Percentiles rank a stretch among this genome's conserved stretches.
Conservation (phyloP, 2,888 invertebrate species). For the Eutolmus rufibarbis region DNA sequence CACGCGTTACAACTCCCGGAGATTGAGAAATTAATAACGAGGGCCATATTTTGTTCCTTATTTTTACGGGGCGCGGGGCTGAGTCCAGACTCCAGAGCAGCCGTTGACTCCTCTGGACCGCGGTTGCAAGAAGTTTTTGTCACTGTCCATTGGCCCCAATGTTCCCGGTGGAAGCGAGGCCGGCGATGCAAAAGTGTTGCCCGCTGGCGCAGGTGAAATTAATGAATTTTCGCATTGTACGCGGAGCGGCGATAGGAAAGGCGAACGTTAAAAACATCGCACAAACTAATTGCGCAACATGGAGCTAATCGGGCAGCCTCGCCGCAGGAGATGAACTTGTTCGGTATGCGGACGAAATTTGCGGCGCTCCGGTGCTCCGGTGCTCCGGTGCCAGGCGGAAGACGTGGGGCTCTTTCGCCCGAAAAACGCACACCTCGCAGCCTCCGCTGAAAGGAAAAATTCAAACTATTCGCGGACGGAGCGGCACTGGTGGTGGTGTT, state of each 20-base stretch:
- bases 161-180: not conserved
- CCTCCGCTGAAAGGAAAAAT: conserved; percentile 11
- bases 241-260: not conserved
- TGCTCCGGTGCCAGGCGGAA: not conserved
- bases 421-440: conserved; percentile 27
- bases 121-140: not conserved
- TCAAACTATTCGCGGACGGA: conserved; percentile 6
- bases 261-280: conserved; percentile 20
- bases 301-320: conserved; percentile 25
- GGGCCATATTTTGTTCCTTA: not conserved
- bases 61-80: not conserved
- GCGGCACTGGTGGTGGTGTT: not conserved
- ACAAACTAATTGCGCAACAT: conserved; percentile 31
- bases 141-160: not conserved
- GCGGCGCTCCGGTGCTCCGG: not conserved
- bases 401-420: not conserved
- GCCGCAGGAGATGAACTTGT: conserved; percentile 37
- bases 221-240: conserved; percentile 22
- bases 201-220: not conserved
- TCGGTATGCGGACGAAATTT: conserved; percentile 18
- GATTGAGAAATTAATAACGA: not conserved
- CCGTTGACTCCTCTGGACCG: not conserved
- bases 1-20: not conserved
- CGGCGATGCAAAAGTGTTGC: not conserved
- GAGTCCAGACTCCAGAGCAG: not conserved